Evolutionary conservation across 2,113 vertebrate genomes (phyloP).

Genomic region (Azemiops feae): DNA sequence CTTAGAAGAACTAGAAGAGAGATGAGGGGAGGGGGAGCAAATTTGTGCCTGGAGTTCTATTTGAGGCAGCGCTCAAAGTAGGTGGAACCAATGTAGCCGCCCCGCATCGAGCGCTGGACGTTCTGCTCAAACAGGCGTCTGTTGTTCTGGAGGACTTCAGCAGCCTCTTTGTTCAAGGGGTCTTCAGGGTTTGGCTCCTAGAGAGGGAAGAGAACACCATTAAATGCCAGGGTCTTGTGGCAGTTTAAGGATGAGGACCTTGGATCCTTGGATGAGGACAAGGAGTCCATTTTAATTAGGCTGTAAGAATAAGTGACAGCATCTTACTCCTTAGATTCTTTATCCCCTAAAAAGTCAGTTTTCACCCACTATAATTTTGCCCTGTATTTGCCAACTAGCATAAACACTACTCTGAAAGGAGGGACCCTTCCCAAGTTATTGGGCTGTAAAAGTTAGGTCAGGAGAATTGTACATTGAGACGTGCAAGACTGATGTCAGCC

Average conservation of each 20-base stretch:
- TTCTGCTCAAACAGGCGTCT: constrained; percentile 92
- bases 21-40: constrained; percentile 52
- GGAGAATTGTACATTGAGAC: neutral
- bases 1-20: constrained; percentile 44
- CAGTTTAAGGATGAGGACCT: neutral
- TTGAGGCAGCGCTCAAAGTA: constrained; percentile 95
- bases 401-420: neutral
- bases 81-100: constrained; percentile 90
- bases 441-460: no score
- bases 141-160: constrained; percentile 91
- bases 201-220: neutral
- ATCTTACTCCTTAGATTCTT: no score
- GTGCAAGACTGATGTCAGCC: no score
- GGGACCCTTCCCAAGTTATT: no score
- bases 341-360: neutral
- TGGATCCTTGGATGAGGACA: no score
- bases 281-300: neutral
- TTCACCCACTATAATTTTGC: neutral
- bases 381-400: neutral
- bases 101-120: constrained; percentile 86
- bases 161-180: constrained; percentile 90
- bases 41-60: constrained; percentile 67
- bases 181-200: constrained; percentile 93
- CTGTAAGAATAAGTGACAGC: neutral
- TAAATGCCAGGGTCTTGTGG: neutral